phyloP scores from a whole-genome alignment of 1,140 invertebrate genomes.

The Orchestia grillus region DNA sequence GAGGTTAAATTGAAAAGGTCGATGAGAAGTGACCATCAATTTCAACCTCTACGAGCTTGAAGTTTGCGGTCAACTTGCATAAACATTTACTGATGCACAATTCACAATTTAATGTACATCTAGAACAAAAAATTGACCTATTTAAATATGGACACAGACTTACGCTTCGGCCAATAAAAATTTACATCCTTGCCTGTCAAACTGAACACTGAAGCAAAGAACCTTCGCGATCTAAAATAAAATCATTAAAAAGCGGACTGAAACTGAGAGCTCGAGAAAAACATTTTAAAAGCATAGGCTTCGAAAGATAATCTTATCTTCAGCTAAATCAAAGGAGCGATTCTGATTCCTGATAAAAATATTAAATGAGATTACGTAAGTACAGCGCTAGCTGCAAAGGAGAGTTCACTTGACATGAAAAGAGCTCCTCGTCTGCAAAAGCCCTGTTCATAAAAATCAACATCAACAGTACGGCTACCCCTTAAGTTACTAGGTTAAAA shows the following conservation, averaged over 20 bases:
- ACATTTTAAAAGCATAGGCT: background rate
- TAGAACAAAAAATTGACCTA: no score
- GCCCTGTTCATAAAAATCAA: background rate
- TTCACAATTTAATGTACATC: no score
- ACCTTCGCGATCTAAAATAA: background rate
- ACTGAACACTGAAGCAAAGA: background rate
- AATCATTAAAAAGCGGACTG: background rate
- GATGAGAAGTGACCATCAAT: no score
- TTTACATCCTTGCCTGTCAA: background rate
- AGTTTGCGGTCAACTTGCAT: no score
- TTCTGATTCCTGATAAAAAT: background rate
- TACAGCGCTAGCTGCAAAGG: background rate
- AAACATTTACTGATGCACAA: no score
- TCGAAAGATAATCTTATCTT: background rate
- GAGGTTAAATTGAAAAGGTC: no score
- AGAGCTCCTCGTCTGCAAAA: background rate
- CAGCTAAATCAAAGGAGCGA: background rate
- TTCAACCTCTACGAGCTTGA: no score
- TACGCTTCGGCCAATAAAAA: background rate
- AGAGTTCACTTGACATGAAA: background rate
- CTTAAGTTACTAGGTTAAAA: background rate
- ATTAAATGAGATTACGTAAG: background rate
- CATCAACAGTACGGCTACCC: background rate
- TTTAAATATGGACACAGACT: no score
- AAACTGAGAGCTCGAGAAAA: background rate